A percentile compares a stretch with the other conserved stretches of the same genome.
Conservation (phyloP, 2,113 vertebrate species). For the Neodon shergylaensis region DNA sequence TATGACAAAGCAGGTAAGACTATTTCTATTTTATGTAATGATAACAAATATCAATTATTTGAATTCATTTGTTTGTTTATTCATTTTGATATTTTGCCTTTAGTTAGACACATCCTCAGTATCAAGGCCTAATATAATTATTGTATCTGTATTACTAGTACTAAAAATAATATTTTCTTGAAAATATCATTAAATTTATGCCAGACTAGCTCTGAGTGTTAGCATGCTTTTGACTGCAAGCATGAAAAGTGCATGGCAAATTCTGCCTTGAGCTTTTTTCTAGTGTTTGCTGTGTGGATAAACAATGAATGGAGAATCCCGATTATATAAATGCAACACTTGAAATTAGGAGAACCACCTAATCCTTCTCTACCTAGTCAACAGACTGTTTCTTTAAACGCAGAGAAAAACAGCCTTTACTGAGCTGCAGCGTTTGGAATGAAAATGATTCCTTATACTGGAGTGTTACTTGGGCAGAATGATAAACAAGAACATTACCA, state of each 20-base stretch:
- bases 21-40: conserved; percentile 56
- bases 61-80: neutral
- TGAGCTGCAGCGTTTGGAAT: conserved; percentile 35
- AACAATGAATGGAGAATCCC: neutral
- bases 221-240: conserved; percentile 14
- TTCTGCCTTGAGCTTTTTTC: conserved; percentile 27
- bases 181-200: conserved; percentile 49
- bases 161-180: conserved; percentile 45
- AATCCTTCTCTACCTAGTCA: neutral
- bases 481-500: conserved; percentile 45
- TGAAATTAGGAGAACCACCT: neutral
- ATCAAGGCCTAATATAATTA: conserved; percentile 6
- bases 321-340: neutral
- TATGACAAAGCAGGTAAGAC: conserved; percentile 6
- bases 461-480: conserved; percentile 28
- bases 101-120: neutral
- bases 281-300: neutral
- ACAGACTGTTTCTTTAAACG: conserved; percentile 39
- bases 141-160: neutral
- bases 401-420: conserved; percentile 29
- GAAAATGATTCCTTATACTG: conserved; percentile 40
- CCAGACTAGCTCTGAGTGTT: neutral
- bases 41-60: neutral
- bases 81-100: neutral
- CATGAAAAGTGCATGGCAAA: conserved; percentile 2